A percentile compares a stretch with the other conserved stretches of the same genome.
phyloP scores from a whole-genome alignment of 2,113 vertebrate genomes.

The Dromas ardeola region DNA sequence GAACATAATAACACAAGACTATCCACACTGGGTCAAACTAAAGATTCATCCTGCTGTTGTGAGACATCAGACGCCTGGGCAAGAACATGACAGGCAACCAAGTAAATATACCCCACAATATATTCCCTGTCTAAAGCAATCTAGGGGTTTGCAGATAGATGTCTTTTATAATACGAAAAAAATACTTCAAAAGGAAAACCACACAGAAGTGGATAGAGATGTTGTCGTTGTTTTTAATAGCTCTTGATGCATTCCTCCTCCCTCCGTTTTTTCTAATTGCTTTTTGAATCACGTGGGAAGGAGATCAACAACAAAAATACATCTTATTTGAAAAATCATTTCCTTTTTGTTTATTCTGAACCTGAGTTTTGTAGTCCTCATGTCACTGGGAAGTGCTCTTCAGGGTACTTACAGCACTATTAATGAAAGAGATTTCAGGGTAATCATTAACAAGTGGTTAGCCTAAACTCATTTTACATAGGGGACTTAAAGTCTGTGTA shows the following conservation, averaged over 20 bases:
- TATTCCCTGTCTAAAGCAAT: background rate
- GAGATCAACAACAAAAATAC: background rate
- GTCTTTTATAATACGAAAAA: background rate
- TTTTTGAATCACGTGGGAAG: background rate
- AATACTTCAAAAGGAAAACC: background rate
- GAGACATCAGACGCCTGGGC: background rate
- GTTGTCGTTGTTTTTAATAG: background rate
- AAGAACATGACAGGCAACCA: background rate
- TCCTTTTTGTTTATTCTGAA: background rate
- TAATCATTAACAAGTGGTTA: slow-evolving; percentile 1
- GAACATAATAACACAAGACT: background rate
- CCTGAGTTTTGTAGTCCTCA: background rate
- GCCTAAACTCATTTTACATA: background rate
- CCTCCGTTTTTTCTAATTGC: background rate
- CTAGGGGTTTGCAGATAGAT: background rate
- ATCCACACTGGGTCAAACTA: background rate
- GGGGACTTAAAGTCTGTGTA: background rate
- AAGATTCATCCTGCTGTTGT: background rate
- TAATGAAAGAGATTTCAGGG: background rate
- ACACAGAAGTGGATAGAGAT: background rate
- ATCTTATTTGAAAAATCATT: background rate
- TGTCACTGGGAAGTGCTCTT: background rate
- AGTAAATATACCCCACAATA: background rate
- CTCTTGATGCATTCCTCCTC: background rate
- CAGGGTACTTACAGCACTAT: background rate